These are phyloP conservation scores for Aphodius granarius DNA, from an alignment of 2,888 invertebrate species.

Conservation along the genomic window DNA sequence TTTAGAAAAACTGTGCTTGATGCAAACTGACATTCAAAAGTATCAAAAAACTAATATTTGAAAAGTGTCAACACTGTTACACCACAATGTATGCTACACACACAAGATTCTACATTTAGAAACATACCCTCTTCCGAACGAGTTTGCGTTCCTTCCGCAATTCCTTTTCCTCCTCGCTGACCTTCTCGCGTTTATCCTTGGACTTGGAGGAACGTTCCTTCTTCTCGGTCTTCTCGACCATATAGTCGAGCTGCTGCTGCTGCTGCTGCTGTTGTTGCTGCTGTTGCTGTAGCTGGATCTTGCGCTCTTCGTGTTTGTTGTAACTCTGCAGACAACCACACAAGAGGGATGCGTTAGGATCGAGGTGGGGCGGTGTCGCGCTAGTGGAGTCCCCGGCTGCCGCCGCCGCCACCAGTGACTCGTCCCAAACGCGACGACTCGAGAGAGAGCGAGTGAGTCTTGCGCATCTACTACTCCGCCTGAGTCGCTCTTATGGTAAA, in stretches of 20 bases:
- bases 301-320: slow-evolving; percentile 56
- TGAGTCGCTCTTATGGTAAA: too few relatives aligned
- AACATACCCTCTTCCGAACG: slow-evolving; percentile 73
- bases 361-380: slow-evolving; percentile 35
- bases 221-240: slow-evolving; percentile 53
- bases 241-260: slow-evolving; percentile 45
- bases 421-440: not conserved
- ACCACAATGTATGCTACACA: too few relatives aligned
- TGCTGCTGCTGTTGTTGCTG: slow-evolving; percentile 32
- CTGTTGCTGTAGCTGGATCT: slow-evolving; percentile 39
- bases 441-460: slow-evolving; percentile 7
- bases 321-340: slow-evolving; percentile 53
- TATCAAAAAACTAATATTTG: too few relatives aligned
- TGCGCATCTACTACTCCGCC: slow-evolving; percentile 2
- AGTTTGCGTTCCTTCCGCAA: slow-evolving; percentile 79
- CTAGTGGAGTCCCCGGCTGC: slow-evolving; percentile 40
- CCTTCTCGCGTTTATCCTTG: slow-evolving; percentile 64
- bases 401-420: slow-evolving; percentile 28
- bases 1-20: too few relatives aligned
- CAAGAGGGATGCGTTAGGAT: slow-evolving; percentile 36
- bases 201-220: slow-evolving; percentile 57
- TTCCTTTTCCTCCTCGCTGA: slow-evolving; percentile 80
- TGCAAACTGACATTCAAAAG: too few relatives aligned
- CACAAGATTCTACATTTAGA: not conserved
- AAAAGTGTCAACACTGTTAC: too few relatives aligned